These are phyloP conservation scores for Sthenelais limicola DNA, from an alignment of 2,888 invertebrate genomes.

Conservation along the genomic window DNA sequence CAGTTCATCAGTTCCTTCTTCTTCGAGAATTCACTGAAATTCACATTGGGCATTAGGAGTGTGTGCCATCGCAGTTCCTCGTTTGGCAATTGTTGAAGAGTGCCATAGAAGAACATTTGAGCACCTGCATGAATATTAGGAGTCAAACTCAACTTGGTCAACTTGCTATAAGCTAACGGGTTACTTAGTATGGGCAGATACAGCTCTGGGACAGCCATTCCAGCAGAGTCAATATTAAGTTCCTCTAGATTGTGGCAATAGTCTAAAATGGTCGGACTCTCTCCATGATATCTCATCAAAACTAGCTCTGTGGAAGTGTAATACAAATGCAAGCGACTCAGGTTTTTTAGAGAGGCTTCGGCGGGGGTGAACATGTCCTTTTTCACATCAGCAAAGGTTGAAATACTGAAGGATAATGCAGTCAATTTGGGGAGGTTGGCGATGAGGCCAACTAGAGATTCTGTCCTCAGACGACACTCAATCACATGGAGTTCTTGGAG, in stretches of 20 bases:
- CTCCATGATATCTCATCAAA: constrained; percentile 61
- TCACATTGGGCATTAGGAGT: constrained; percentile 62
- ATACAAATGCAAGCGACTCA: constrained; percentile 62
- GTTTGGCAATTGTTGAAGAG: constrained; percentile 63
- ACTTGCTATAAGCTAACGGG: constrained; percentile 58
- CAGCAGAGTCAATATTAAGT: constrained; percentile 64
- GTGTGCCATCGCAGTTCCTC: constrained; percentile 56
- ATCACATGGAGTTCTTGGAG: constrained; percentile 61
- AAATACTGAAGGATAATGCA: constrained; percentile 61
- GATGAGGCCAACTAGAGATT: constrained; percentile 61
- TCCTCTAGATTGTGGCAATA: constrained; percentile 63
- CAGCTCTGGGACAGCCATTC: constrained; percentile 64
- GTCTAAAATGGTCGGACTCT: constrained; percentile 63
- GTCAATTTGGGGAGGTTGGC: constrained; percentile 57
- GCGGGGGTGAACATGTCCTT: constrained; percentile 60
- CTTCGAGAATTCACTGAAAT: constrained; percentile 56
- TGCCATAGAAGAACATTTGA: constrained; percentile 67
- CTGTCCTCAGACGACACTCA: constrained; percentile 60
- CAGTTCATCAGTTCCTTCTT: constrained; percentile 57
- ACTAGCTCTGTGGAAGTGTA: constrained; percentile 58
- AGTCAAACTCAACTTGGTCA: constrained; percentile 64
- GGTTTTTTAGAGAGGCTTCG: constrained; percentile 56
- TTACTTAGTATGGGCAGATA: constrained; percentile 65
- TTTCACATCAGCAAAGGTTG: constrained; percentile 63
- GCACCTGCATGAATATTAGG: constrained; percentile 67